Evolutionary conservation across 2,113 vertebrate species (phyloP), one percentile per base, ranked within the genome.

Genomic region (Solea senegalensis): DNA sequence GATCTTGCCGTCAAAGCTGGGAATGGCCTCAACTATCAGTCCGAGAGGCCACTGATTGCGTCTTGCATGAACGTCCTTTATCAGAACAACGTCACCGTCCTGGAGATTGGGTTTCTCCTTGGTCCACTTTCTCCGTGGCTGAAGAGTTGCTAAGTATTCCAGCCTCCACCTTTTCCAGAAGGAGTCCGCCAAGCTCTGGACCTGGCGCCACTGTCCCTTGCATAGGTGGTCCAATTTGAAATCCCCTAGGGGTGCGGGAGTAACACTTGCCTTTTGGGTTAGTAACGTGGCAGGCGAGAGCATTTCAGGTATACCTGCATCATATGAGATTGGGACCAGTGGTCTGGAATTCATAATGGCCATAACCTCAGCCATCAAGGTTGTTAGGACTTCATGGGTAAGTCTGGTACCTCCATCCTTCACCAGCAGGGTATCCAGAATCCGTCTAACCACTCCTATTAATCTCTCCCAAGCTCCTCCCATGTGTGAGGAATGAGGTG

Each of bases 301-400:
- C 9, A 72, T 27, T 46, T 45, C 28, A 40, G 49, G 63, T 11
- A 21, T 13, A 6, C 62, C 58, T 9, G 50, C 16, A 39, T 72
- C 49, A 2, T 43, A 16, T 16, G 69, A 69, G 34, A 69, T 15
- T 5, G 66, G 66, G 4, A 58, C 45, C n/a, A 69, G 15, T 8
- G 54, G 54, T 14, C 11, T 6, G 1, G 44, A 15, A 40, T 69
- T 58, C 15, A 69, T 49, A 2, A 69, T 58, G 4, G 66, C 66
- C 45, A 49, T 72, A n/a, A 81, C 63, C 34, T 84, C 78, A 3
- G 72, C 77, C 61, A 84, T 68, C 6, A 84, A 51, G 7, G 63
- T 84, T 12, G 63, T 28, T 9, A 83, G 10, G 8, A 77, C 68
- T 27, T 85, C 64, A 27, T 85, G 74, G 14, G 78, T 48, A 6